Percentiles rank a stretch among this genome's conserved stretches.
Conservation (phyloP, 2,113 vertebrate genomes). For the Calidris pygmaea region DNA sequence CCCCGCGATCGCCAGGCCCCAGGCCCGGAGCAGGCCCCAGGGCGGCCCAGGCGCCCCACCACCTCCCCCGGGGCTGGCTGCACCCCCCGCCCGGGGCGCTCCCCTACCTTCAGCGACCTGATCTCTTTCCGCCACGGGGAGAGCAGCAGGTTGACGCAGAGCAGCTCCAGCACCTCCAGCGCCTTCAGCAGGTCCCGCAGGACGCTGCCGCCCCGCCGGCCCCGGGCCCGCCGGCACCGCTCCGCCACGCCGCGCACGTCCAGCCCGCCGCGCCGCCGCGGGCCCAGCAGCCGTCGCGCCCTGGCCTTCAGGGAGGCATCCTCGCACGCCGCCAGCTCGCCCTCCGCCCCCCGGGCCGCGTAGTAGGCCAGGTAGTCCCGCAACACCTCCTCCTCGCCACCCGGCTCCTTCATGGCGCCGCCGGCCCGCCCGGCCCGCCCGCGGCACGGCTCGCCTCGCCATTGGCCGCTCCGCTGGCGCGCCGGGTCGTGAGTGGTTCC, state of each 20-base stretch:
- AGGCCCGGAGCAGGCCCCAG: not conserved
- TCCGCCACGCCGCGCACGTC: constrained; percentile 11
- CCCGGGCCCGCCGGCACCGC: not conserved
- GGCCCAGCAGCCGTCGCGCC: not conserved
- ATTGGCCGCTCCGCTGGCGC: not conserved
- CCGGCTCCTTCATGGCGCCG: constrained; percentile 1
- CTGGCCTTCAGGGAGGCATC: not conserved
- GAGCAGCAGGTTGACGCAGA: constrained; percentile 68
- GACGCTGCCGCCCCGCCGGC: not conserved
- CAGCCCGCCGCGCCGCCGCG: not conserved
- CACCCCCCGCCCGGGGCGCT: not conserved
- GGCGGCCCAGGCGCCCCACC: not conserved
- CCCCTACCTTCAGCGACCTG: constrained; percentile 64
- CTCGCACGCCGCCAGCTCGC: not conserved
- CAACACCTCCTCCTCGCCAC: not conserved
- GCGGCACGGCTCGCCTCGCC: not conserved
- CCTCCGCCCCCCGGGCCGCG: not conserved
- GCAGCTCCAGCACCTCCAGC: constrained; percentile 68
- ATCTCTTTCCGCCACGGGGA: constrained; percentile 73
- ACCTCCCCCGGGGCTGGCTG: not conserved
- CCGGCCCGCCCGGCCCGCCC: not conserved
- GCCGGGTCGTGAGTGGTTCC: not conserved
- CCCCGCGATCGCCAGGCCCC: not conserved
- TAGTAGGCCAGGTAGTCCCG: constrained; percentile 34
- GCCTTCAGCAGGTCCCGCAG: constrained; percentile 16